Conservation (phyloP, 2,888 invertebrate species). For the Cosmopolites sordidus region DNA sequence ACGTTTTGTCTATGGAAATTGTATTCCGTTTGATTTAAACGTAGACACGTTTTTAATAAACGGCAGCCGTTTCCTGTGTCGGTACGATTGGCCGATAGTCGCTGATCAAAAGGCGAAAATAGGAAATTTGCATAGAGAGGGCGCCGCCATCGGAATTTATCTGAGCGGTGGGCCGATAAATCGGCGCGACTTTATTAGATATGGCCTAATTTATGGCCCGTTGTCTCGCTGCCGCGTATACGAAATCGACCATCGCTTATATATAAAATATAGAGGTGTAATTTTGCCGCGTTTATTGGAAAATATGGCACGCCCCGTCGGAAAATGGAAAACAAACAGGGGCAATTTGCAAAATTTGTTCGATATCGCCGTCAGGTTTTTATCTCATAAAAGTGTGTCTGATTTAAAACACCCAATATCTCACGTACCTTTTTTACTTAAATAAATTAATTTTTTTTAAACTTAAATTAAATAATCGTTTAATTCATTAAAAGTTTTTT, state of each 20-base stretch:
- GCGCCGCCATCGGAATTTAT: slow-evolving; percentile 46
- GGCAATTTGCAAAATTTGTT: too few species aligned
- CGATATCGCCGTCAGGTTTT: too few species aligned
- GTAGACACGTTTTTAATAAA: slow-evolving; percentile 4
- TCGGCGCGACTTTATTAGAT: slow-evolving; percentile 51
- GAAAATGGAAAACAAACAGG: slow-evolving; percentile 1
- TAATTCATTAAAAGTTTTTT: too few species aligned
- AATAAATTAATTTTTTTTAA: too few species aligned
- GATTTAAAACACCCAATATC: too few species aligned
- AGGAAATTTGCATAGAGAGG: slow-evolving; percentile 45
- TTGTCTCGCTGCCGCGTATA: slow-evolving; percentile 42
- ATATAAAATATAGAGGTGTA: slow-evolving; percentile 31
- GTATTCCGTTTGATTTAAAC: not conserved
- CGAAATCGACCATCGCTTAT: slow-evolving; percentile 41
- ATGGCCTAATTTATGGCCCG: slow-evolving; percentile 49
- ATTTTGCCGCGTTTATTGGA: slow-evolving; percentile 21
- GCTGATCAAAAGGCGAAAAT: slow-evolving; percentile 11
- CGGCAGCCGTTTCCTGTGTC: not conserved
- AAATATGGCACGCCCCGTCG: slow-evolving; percentile 11
- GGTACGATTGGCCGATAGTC: not conserved
- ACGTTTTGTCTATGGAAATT: too few species aligned
- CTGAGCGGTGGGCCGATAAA: slow-evolving; percentile 48
- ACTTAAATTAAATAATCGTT: too few species aligned
- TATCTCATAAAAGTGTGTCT: too few species aligned
- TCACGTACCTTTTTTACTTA: too few species aligned